Conservation (phyloP, 2,888 invertebrate genomes). For the Pyrocoelia pectoralis region DNA sequence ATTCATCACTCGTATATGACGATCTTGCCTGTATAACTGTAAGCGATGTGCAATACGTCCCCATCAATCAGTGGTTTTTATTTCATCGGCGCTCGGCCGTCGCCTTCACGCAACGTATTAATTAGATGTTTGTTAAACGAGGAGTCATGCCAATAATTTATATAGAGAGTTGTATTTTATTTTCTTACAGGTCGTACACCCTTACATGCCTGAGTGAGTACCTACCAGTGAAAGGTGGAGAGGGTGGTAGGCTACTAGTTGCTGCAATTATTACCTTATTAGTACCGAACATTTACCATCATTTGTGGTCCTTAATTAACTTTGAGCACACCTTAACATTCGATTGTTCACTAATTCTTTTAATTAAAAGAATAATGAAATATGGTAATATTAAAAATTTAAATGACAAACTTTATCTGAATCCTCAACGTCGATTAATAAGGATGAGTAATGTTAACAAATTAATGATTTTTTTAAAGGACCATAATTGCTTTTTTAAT, state of each 20-base stretch:
- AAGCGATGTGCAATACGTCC: constrained; percentile 38
- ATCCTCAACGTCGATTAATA: too few relatives aligned
- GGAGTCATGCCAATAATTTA: constrained; percentile 50
- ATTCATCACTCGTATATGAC: constrained; percentile 36
- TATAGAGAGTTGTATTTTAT: constrained; percentile 45
- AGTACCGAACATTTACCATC: too few relatives aligned
- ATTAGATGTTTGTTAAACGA: constrained; percentile 50
- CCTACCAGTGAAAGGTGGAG: constrained; percentile 37
- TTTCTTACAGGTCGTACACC: constrained; percentile 45
- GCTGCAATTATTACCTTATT: not conserved
- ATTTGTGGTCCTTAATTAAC: too few relatives aligned
- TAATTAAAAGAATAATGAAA: too few relatives aligned
- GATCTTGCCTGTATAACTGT: constrained; percentile 37
- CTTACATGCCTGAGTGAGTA: constrained; percentile 14
- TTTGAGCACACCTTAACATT: too few relatives aligned
- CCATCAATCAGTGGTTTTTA: constrained; percentile 39
- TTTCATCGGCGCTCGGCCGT: constrained; percentile 35
- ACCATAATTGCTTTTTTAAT: too few relatives aligned
- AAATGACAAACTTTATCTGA: too few relatives aligned
- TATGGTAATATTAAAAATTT: too few relatives aligned
- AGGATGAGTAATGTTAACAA: too few relatives aligned
- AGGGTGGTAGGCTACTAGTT: constrained; percentile 20
- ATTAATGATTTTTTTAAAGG: too few relatives aligned
- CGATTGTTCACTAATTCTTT: too few relatives aligned
- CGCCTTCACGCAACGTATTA: constrained; percentile 49